These are phyloP conservation scores for Urocitellus parryii DNA, from an alignment of 2,113 vertebrate genomes.

Conservation along the genomic window DNA sequence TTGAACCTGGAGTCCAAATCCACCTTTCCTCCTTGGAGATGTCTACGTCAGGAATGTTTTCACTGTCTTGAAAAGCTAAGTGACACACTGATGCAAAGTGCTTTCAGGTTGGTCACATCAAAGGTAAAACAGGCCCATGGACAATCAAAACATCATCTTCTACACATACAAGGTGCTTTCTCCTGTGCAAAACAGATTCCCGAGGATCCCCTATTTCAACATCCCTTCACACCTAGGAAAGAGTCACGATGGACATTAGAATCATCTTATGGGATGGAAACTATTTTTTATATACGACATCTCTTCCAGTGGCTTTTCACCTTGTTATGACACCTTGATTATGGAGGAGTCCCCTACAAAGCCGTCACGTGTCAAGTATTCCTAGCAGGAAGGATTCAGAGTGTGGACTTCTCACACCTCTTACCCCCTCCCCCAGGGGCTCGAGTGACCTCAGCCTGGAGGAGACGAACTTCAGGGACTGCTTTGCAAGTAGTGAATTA, in stretches of 20 bases:
- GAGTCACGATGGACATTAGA: neutral
- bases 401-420: neutral
- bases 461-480: neutral
- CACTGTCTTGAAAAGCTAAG: too few relatives aligned
- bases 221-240: neutral
- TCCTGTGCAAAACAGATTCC: neutral
- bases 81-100: neutral
- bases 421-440: neutral
- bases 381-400: neutral
- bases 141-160: neutral
- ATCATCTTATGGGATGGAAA: constrained; percentile 9
- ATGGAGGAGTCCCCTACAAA: neutral
- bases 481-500: neutral
- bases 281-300: neutral
- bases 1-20: too few relatives aligned
- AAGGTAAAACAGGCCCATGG: neutral
- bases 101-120: constrained; percentile 27
- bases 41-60: too few relatives aligned
- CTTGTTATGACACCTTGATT: neutral
- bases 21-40: too few relatives aligned
- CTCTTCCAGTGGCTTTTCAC: neutral
- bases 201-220: neutral
- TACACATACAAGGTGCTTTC: neutral
- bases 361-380: neutral
- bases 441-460: neutral